A percentile compares a stretch with the other conserved stretches of the same genome.
Evolutionary conservation across 1,140 invertebrate genomes (phyloP).

Genomic region (Vollenhovia emeryi): DNA sequence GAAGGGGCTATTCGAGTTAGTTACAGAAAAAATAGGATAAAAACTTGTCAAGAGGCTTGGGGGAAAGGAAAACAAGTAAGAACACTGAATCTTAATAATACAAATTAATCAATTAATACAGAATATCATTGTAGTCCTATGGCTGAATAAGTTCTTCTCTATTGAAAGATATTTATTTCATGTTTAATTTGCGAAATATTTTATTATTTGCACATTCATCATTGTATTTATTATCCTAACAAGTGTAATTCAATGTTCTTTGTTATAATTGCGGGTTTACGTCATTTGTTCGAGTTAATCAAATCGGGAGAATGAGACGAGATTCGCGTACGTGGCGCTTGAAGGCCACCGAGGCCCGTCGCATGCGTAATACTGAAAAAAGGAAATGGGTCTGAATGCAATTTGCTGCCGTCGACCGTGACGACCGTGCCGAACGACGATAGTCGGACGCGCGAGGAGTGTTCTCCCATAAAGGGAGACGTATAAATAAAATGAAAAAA

Average conservation of each 20-base stretch:
- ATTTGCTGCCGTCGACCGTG: conserved; percentile 54
- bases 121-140: no score
- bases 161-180: neutral
- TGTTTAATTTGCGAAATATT: neutral
- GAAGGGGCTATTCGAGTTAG: no score
- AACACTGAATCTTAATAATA: no score
- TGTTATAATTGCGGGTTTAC: conserved; percentile 32
- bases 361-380: conserved; percentile 51
- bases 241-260: neutral
- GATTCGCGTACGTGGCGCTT: conserved; percentile 31
- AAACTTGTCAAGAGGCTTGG: no score
- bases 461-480: conserved; percentile 43
- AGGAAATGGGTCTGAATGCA: conserved; percentile 42
- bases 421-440: conserved; percentile 46
- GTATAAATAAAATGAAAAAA: conserved; percentile 50
- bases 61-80: no score
- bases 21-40: no score
- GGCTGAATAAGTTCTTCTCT: no score
- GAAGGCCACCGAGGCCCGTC: conserved; percentile 29
- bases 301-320: conserved; percentile 47
- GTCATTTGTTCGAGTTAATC: conserved; percentile 46
- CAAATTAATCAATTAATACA: no score
- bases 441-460: conserved; percentile 41
- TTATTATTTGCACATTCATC: no score
- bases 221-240: neutral